Evolutionary conservation across 1,140 invertebrate genomes (phyloP).

Genomic region (Drosophila orosa): DNA sequence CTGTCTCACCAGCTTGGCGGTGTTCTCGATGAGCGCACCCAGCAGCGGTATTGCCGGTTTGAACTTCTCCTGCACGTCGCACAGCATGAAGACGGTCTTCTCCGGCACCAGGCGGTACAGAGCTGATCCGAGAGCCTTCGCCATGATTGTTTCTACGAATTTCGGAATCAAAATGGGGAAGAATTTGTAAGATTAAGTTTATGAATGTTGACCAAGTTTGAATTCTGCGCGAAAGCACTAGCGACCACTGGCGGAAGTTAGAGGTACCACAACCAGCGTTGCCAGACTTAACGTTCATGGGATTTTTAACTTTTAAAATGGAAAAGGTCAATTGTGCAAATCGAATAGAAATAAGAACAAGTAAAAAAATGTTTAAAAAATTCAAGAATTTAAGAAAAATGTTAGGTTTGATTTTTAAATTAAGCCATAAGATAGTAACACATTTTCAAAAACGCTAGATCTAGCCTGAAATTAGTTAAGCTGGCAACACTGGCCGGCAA

Average conservation of each 20-base stretch:
- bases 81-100: constrained; percentile 90
- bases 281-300: too few relatives aligned
- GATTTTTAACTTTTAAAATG: too few relatives aligned
- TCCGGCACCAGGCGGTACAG: constrained; percentile 50
- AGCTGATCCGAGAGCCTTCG: background rate
- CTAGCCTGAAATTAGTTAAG: too few relatives aligned
- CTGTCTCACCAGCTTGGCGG: constrained; percentile 89
- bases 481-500: too few relatives aligned
- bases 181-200: background rate
- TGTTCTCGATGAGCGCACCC: constrained; percentile 89
- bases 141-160: constrained; percentile 12
- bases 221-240: constrained; percentile 5
- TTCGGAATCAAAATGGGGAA: background rate
- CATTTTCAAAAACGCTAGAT: too few relatives aligned
- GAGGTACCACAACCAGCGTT: too few relatives aligned
- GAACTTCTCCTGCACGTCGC: constrained; percentile 95
- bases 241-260: constrained; percentile 17
- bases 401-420: too few relatives aligned
- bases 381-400: too few relatives aligned
- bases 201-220: constrained; percentile 1
- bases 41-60: constrained; percentile 88
- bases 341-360: too few relatives aligned
- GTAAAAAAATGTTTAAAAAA: too few relatives aligned
- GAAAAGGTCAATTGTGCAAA: too few relatives aligned
- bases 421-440: too few relatives aligned